Percentiles rank a stretch among this genome's conserved stretches.
These are phyloP conservation scores for Loriculus beryllinus DNA, from an alignment of 2,797 vertebrate genomes.

Conservation along the genomic window DNA sequence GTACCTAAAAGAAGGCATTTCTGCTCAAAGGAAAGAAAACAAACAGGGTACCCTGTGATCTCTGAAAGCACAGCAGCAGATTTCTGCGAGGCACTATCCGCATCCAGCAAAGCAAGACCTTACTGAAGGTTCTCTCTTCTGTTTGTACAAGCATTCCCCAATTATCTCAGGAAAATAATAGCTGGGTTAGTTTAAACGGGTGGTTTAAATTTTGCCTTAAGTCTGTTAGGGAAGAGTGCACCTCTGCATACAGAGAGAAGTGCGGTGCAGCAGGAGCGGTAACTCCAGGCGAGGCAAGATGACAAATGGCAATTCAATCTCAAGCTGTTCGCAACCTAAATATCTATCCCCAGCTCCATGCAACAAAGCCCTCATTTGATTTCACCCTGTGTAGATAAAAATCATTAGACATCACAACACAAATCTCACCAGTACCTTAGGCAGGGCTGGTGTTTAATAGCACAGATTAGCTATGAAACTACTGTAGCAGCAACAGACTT, in stretches of 20 bases:
- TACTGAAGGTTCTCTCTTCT: background rate
- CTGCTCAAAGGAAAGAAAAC: background rate
- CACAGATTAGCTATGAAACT: background rate
- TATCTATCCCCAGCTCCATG: background rate
- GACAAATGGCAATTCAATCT: background rate
- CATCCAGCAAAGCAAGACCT: background rate
- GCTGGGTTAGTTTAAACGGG: background rate
- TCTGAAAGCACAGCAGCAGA: background rate
- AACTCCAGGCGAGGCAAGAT: background rate
- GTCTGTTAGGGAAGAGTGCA: background rate
- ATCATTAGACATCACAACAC: background rate
- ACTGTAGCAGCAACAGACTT: background rate
- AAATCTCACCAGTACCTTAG: background rate
- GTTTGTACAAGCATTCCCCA: background rate
- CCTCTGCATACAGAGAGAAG: background rate
- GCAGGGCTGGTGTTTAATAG: background rate
- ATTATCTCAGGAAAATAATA: background rate
- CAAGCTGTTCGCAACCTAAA: background rate
- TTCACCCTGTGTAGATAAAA: background rate
- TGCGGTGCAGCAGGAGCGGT: rapidly evolving
- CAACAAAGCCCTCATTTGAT: background rate
- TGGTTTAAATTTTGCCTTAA: background rate
- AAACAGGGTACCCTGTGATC: background rate
- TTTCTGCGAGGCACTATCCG: background rate
- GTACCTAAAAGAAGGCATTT: background rate